These are phyloP conservation scores for Synodontis membranacea DNA, from an alignment of 2,113 vertebrate species.

Conservation along the genomic window DNA sequence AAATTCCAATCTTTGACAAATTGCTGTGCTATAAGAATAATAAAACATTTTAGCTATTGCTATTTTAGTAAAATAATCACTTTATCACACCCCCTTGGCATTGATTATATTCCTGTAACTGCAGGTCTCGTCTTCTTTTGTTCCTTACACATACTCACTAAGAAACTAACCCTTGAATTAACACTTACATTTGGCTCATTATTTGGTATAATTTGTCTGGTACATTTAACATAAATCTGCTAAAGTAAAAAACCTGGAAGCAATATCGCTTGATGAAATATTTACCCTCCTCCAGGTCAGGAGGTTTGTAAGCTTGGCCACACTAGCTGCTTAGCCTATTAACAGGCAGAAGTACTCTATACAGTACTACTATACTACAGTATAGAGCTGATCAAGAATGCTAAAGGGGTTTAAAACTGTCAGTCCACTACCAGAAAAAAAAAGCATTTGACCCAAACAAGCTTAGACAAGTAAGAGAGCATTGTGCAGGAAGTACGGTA, in stretches of 20 bases:
- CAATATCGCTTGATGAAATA: neutral
- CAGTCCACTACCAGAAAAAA: neutral
- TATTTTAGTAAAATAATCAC: neutral
- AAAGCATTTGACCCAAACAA: neutral
- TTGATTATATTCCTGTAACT: neutral
- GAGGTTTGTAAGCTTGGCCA: neutral
- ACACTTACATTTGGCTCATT: neutral
- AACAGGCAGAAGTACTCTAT: no score
- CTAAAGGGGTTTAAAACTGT: neutral
- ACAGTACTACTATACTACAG: no score
- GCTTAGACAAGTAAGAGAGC: neutral
- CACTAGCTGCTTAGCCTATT: neutral
- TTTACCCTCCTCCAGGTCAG: neutral
- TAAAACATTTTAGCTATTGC: neutral
- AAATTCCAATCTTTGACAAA: neutral
- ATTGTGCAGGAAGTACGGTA: constrained; percentile 19
- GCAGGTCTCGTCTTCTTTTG: neutral
- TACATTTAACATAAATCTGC: no score
- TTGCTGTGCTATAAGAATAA: neutral
- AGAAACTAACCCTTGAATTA: neutral
- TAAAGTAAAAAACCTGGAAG: neutral
- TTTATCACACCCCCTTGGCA: neutral
- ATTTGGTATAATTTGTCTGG: neutral
- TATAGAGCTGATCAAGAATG: neutral
- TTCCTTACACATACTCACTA: neutral